Evolutionary conservation across 2,797 vertebrate species (phyloP).

Genomic region (Merluccius polli): DNA sequence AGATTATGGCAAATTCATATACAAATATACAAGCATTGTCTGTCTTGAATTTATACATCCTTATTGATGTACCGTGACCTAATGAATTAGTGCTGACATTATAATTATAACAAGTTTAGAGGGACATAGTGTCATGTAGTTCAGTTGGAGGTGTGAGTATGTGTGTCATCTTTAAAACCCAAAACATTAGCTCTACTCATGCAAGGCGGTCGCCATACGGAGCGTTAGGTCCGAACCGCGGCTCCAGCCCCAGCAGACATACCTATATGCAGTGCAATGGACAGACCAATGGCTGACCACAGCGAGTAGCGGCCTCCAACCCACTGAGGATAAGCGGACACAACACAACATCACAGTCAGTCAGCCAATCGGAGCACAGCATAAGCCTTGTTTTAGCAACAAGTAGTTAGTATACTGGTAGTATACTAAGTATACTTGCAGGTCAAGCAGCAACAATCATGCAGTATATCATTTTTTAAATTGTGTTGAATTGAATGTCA

Average conservation of each 20-base stretch:
- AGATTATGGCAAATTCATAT: neutral
- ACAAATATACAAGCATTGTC: neutral
- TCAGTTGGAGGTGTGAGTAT: neutral
- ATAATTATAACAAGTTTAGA: neutral
- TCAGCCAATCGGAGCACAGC: conserved; percentile 39
- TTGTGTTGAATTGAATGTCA: neutral
- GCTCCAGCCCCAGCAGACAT: conserved; percentile 46
- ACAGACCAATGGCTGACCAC: conserved; percentile 97
- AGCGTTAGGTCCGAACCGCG: neutral
- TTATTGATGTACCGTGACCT: neutral
- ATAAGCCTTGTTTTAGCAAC: neutral
- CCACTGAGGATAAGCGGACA: conserved; percentile 80
- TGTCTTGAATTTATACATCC: neutral
- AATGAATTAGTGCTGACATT: neutral
- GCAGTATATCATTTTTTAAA: neutral
- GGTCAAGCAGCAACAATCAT: no score
- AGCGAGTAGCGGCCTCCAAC: conserved; percentile 96
- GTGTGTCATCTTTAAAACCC: neutral
- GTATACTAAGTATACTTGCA: neutral
- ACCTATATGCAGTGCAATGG: conserved; percentile 95
- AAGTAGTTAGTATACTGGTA: neutral
- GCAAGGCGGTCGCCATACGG: neutral
- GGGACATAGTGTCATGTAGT: neutral
- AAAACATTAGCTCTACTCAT: neutral
- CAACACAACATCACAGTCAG: conserved; percentile 51